These are phyloP conservation scores for Ophioninae sp. DNA, from an alignment of 2,888 invertebrate species.

Conservation along the genomic window DNA sequence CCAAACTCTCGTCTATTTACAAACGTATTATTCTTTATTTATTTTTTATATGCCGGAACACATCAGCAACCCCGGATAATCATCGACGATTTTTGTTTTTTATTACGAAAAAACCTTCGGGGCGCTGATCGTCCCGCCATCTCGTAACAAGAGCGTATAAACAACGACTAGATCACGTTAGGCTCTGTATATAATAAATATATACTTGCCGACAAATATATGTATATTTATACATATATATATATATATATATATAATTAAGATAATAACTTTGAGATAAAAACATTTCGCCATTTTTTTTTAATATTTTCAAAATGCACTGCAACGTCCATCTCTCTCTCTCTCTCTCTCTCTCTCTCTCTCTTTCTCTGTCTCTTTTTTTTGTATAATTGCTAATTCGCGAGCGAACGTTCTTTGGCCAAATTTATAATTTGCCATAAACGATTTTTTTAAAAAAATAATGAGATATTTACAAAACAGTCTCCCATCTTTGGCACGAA, in stretches of 20 bases:
- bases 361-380: conserved; percentile 19
- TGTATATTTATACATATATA: conserved; percentile 21
- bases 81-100: conserved; percentile 4
- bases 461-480: conserved; percentile 65
- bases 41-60: conserved; percentile 11
- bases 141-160: conserved; percentile 62
- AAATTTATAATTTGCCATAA: conserved; percentile 21
- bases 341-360: background rate
- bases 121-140: conserved; percentile 20
- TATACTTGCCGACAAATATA: conserved; percentile 49
- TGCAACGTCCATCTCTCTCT: conserved; percentile 6
- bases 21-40: conserved; percentile 10
- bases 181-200: conserved; percentile 57
- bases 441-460: conserved; percentile 5
- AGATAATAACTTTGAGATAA: conserved; percentile 63
- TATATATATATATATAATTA: conserved; percentile 8
- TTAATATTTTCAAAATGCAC: conserved; percentile 60
- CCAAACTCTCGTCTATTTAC: conserved; percentile 22
- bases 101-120: conserved; percentile 6
- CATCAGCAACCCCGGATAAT: conserved; percentile 21
- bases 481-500: conserved; percentile 79
- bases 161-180: conserved; percentile 65
- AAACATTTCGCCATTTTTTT: conserved; percentile 55
- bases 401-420: conserved; percentile 75
- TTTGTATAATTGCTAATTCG: conserved; percentile 43